Percentiles rank a stretch among this genome's conserved stretches.
phyloP scores from a whole-genome alignment of 1,140 invertebrate species.

The Musca vetustissima region DNA sequence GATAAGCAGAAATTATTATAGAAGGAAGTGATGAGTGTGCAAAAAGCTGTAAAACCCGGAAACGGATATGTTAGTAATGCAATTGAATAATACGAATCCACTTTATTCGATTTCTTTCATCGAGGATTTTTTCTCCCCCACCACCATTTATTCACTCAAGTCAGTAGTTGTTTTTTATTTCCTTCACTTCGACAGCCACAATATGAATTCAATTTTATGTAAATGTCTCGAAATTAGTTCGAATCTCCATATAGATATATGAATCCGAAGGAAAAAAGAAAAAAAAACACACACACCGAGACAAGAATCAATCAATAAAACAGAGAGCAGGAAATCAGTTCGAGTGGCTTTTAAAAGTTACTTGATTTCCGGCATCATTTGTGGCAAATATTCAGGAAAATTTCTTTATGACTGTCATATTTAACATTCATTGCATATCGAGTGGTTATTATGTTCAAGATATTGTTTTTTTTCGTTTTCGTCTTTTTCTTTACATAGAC shows the following conservation, averaged over 20 bases:
- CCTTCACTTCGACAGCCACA: neutral
- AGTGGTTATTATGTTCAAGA: too few relatives aligned
- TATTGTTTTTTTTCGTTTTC: too few relatives aligned
- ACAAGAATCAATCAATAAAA: too few relatives aligned
- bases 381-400: too few relatives aligned
- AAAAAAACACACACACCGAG: too few relatives aligned
- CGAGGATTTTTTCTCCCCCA: neutral
- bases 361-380: too few relatives aligned
- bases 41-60: conserved; percentile 18
- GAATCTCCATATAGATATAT: neutral
- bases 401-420: too few relatives aligned
- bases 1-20: conserved; percentile 22
- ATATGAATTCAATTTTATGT: conserved; percentile 19
- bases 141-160: neutral
- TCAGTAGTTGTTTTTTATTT: neutral
- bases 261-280: neutral
- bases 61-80: conserved; percentile 22
- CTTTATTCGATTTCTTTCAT: neutral
- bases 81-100: conserved; percentile 17
- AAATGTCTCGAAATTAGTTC: conserved; percentile 16
- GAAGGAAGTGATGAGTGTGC: conserved; percentile 21
- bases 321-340: too few relatives aligned
- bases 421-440: too few relatives aligned
- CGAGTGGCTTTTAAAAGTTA: too few relatives aligned
- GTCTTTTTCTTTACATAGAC: too few relatives aligned